A percentile compares a stretch with the other conserved stretches of the same genome.
phyloP scores from a whole-genome alignment of 2,797 vertebrate genomes.

The Anomalospiza imberbis region DNA sequence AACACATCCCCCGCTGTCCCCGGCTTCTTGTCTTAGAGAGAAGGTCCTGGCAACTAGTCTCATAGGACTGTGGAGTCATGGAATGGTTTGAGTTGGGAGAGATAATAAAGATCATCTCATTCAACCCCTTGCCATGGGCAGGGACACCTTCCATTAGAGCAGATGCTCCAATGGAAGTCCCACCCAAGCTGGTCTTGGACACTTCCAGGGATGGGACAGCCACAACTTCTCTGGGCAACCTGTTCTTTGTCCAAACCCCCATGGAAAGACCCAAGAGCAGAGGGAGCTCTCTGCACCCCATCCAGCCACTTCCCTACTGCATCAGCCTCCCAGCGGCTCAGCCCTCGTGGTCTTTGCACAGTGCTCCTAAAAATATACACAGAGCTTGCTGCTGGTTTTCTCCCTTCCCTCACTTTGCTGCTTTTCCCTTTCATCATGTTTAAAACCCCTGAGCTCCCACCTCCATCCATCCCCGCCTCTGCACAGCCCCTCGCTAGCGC shows the following conservation, averaged over 20 bases:
- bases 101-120: background rate
- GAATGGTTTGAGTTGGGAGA: background rate
- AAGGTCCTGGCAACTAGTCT: background rate
- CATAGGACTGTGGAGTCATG: fast-evolving
- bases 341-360: background rate
- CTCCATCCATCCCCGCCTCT: background rate
- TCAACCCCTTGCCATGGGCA: background rate
- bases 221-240: background rate
- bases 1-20: background rate
- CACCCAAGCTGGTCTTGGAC: too few relatives aligned
- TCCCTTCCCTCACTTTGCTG: background rate
- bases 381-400: background rate
- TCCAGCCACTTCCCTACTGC: background rate
- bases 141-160: background rate
- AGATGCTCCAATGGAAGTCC: background rate
- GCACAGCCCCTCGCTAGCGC: constrained; percentile 44
- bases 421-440: constrained; percentile 15
- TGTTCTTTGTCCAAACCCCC: background rate
- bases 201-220: background rate
- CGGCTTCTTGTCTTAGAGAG: background rate
- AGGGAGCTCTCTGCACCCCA: background rate
- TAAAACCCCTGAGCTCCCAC: background rate
- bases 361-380: background rate
- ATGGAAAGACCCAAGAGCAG: background rate
- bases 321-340: background rate